Conservation (phyloP, 53 echinoderm and acorn worm genomes). For the Antedon mediterranea region DNA sequence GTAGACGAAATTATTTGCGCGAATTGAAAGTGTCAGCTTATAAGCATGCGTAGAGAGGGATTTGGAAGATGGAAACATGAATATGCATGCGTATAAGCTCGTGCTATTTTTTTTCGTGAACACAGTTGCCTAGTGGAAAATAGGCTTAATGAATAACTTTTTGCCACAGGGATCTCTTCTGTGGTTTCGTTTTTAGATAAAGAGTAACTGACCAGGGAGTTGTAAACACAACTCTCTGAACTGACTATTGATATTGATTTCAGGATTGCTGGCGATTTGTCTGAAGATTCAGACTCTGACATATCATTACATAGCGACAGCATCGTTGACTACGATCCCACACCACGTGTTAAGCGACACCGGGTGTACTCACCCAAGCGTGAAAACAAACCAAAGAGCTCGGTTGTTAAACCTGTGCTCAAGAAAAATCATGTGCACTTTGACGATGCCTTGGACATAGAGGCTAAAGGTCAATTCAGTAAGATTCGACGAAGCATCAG, state of each 20-base stretch:
- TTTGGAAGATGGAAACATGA: too few relatives aligned
- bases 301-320: slow-evolving; percentile 43
- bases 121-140: too few relatives aligned
- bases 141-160: too few relatives aligned
- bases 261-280: slow-evolving; percentile 1
- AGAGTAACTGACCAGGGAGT: too few relatives aligned
- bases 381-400: slow-evolving; percentile 3
- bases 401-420: slow-evolving; percentile 6
- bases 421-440: slow-evolving; percentile 22
- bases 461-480: slow-evolving; percentile 63
- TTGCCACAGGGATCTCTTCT: too few relatives aligned
- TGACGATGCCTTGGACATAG: slow-evolving; percentile 70
- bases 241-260: background rate
- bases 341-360: background rate
- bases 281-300: slow-evolving; percentile 8
- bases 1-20: too few relatives aligned
- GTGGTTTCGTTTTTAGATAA: too few relatives aligned
- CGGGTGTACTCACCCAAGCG: background rate
- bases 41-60: too few relatives aligned
- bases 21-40: too few relatives aligned
- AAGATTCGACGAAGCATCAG: slow-evolving; percentile 36
- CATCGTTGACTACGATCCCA: slow-evolving; percentile 32
- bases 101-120: too few relatives aligned
- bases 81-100: too few relatives aligned
- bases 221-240: slow-evolving; percentile 3